These are phyloP conservation scores for honey bee (Apis mellifera) DNA, from an alignment of 1,140 invertebrate genomes.

Conservation along the genomic window Amel_HAv3.1 CM009931.2:12530501-12531000, in stretches of 20 bases:
- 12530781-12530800: too few relatives aligned
- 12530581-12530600: background rate
- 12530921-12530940: too few relatives aligned
- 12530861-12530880: too few relatives aligned
- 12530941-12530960: background rate
- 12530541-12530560: background rate
- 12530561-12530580: background rate
- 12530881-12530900: too few relatives aligned
- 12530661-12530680: background rate
- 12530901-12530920: too few relatives aligned
- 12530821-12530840: too few relatives aligned
- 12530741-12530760: background rate
- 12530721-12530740: too few relatives aligned
- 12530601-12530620: background rate
- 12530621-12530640: background rate
- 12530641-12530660: background rate
- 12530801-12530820: too few relatives aligned
- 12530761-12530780: too few relatives aligned
- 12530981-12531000: too few relatives aligned
- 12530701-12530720: background rate
- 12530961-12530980: background rate
- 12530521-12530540: too few relatives aligned
- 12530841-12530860: too few relatives aligned
- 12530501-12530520: background rate
- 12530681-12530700: background rate